Evolutionary conservation across 2,888 invertebrate species (phyloP), one percentile per base, ranked within the genome.

Genomic region (Scotopteryx bipunctaria): DNA sequence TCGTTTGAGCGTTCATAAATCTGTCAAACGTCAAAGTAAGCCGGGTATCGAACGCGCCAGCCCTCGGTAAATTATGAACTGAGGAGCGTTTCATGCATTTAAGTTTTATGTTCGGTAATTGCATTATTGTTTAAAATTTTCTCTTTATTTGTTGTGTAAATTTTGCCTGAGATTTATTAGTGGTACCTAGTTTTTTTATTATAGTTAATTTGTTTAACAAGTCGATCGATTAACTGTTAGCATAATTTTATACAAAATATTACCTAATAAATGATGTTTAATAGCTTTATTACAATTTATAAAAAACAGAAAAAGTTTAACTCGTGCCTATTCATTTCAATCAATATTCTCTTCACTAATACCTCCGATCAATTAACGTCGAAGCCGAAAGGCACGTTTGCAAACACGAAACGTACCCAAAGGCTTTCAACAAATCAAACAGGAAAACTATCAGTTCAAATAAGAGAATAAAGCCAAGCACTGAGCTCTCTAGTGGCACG

Each of bases 21-120:
- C 81, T 85, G 85, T 84, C 88, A 86, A 53, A 58, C 75, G 87
- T 88, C 89, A 88, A 88, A 88, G 76, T 89, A 88, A 89, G 88
- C 87, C 83, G 76, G 82, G 86, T 88, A 89, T 88, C 89, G 89
- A 86, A 69, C 76, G 66, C 62, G 59, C 76, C 89, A 88, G 86
- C 77, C 80, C 73, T 66, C 69, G 71, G 78, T 87, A 83, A 87
- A 86, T 87, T 87, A 86, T 83, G 81, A 80, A 83, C 82, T 83
- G 67, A 70, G 71, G 62, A 64, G 58, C 58, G 45, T 38, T 44
- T 41, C 42, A 58, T 59, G 63, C 61, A 51, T 53, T 59, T 65
- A 54, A 51, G 58, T 55, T 59, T 61, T 56, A 45, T 58, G 33
- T 46, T 57, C 50, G 38, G 45, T 49, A 55, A 66, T 60, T 63